Evolutionary conservation across 2,888 invertebrate genomes (phyloP).

Genomic region (Lucinisca nassula): DNA sequence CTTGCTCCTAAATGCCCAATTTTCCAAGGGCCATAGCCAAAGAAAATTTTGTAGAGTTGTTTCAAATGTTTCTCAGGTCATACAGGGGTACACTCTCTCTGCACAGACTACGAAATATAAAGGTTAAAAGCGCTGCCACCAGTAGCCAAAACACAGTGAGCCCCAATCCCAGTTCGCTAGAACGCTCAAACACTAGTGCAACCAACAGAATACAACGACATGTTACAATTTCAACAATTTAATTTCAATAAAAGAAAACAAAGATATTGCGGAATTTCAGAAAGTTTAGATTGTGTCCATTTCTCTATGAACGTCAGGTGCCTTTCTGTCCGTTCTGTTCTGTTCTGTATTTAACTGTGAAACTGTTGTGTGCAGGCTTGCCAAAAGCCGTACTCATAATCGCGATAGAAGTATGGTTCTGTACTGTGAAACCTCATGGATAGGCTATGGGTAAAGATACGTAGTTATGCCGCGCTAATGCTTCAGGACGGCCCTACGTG

Average conservation of each 20-base stretch:
- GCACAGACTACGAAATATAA: background rate
- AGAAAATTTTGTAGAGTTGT: too few species aligned
- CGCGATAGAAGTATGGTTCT: background rate
- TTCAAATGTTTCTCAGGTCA: too few species aligned
- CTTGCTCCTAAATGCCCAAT: too few species aligned
- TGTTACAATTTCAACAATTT: background rate
- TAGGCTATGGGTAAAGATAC: background rate
- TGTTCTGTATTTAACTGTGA: background rate
- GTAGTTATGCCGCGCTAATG: background rate
- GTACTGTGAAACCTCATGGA: background rate
- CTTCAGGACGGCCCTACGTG: background rate
- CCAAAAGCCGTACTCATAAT: background rate
- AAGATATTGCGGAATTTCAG: background rate
- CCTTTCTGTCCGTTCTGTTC: background rate
- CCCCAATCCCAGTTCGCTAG: background rate
- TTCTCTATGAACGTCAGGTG: background rate
- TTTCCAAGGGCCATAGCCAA: too few species aligned
- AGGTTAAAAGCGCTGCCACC: background rate
- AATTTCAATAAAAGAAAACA: background rate
- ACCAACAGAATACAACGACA: background rate
- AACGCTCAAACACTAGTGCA: background rate
- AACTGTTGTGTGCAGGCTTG: background rate
- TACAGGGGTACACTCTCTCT: constrained; percentile 5
- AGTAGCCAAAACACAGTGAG: background rate
- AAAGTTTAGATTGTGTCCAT: background rate